phyloP scores from a whole-genome alignment of 2,797 vertebrate genomes.

The Tenualosa thibaudeaui region DNA sequence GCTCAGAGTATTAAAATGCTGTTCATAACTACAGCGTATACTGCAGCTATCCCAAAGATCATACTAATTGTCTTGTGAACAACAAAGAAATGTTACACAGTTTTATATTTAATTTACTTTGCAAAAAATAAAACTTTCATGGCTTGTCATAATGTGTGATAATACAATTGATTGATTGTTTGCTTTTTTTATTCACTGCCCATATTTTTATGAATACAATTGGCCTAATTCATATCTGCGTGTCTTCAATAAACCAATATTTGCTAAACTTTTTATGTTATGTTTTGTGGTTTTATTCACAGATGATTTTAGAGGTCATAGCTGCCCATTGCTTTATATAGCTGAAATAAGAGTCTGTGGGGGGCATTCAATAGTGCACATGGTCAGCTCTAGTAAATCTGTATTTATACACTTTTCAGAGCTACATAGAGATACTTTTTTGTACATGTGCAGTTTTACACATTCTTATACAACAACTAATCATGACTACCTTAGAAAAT shows the following conservation, averaged over 20 bases:
- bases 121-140: neutral
- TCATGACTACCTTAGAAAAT: neutral
- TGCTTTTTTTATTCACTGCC: neutral
- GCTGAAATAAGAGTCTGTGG: neutral
- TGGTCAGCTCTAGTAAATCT: neutral
- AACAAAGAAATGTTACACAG: neutral
- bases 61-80: neutral
- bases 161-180: neutral
- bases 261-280: neutral
- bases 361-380: neutral
- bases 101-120: neutral
- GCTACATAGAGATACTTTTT: neutral
- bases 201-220: neutral
- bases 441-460: neutral
- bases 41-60: neutral
- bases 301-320: neutral
- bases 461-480: neutral
- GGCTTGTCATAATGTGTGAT: neutral
- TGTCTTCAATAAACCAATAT: slow-evolving; percentile 59
- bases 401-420: neutral
- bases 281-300: neutral
- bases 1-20: neutral
- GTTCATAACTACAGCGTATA: neutral
- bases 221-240: slow-evolving; percentile 51
- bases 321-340: neutral